Conservation (phyloP, 2,113 vertebrate species). For the Pungitius pungitius region DNA sequence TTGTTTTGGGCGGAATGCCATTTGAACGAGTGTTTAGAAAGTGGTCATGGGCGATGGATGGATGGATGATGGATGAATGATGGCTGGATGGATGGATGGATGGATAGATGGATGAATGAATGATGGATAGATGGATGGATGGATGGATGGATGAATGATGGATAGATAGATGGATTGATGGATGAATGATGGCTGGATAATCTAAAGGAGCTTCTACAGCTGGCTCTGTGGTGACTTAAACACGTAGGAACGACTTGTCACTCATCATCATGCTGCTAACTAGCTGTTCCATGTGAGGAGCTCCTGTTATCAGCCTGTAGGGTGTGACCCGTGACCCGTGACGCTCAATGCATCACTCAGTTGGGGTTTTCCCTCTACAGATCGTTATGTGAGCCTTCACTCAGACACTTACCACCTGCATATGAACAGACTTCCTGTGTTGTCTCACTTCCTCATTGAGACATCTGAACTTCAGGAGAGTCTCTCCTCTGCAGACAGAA, state of each 20-base stretch:
- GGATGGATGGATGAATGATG: no score
- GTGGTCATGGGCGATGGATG: not conserved
- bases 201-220: not conserved
- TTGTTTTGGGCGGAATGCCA: not conserved
- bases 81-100: not conserved
- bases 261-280: not conserved
- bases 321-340: not conserved
- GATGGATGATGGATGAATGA: not conserved
- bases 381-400: not conserved
- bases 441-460: constrained; percentile 53
- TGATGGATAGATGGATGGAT: no score
- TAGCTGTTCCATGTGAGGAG: not conserved
- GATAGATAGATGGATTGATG: no score
- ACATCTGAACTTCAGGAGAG: not conserved
- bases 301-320: not conserved
- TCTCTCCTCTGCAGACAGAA: not conserved
- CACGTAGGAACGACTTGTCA: not conserved
- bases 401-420: constrained; percentile 27
- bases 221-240: not conserved
- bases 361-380: constrained; percentile 31
- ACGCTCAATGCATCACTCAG: no score
- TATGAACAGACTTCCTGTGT: constrained; percentile 61
- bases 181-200: no score
- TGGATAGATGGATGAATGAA: not conserved
- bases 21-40: not conserved